Conservation (phyloP, 2,113 vertebrate genomes). For the Falco punctatus region DNA sequence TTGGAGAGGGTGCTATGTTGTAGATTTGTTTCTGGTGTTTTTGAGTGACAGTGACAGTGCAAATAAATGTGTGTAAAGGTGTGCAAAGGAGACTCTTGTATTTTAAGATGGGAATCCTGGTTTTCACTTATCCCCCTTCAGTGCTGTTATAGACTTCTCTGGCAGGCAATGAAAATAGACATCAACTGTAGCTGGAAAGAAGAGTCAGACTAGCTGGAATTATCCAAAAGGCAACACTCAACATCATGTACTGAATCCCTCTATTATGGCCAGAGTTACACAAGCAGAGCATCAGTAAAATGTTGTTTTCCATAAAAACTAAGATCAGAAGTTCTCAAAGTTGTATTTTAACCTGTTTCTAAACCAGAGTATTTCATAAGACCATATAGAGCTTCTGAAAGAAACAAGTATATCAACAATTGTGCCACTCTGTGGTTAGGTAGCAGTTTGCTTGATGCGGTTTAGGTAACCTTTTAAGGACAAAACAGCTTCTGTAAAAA, state of each 20-base stretch:
- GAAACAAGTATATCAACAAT: background rate
- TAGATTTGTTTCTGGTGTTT: background rate
- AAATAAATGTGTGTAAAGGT: background rate
- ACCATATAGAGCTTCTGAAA: background rate
- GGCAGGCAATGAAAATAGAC: background rate
- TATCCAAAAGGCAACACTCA: background rate
- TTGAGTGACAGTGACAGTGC: background rate
- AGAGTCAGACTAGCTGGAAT: background rate
- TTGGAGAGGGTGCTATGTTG: background rate
- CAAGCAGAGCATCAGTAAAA: background rate
- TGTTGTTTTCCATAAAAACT: background rate
- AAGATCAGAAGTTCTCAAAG: background rate
- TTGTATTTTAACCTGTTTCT: background rate
- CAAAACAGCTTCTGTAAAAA: background rate
- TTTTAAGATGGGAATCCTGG: background rate
- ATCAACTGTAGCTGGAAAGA: background rate
- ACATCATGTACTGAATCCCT: accelerated
- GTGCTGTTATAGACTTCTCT: background rate
- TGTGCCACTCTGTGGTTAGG: background rate
- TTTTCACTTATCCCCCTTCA: background rate
- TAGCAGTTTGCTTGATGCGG: background rate
- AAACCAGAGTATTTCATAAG: background rate
- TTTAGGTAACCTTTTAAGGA: background rate
- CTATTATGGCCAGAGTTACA: background rate
- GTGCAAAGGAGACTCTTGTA: background rate